Evolutionary conservation across 2,888 invertebrate genomes (phyloP), one percentile per base, ranked within the genome.

Genomic region (Pilophorus perplexus): DNA sequence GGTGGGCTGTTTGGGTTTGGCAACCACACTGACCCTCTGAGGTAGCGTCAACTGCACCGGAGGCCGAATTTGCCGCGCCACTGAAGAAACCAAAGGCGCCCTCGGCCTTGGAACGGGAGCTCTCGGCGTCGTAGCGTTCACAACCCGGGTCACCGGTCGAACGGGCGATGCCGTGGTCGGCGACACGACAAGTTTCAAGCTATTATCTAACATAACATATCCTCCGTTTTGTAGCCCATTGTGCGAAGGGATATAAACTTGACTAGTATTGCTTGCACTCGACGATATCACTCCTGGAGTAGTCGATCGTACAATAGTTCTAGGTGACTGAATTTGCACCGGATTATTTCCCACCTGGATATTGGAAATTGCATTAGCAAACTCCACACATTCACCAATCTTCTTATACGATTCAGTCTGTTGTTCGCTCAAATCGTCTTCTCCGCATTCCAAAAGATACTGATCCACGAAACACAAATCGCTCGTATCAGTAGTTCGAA

Each of bases 201-300:
- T 62, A 12, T 46, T 46, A 40, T 62, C 62, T 8, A 62, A 44
- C 12, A 62, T 33, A n/a, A 62, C 48, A 33, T 25, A 62, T 4
- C 28, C 46, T 3, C 62, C 62, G 28, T 62, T 62, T n/a, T 44
- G 46, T 16, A 33, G n/a, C 27, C 62, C 62, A 40, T 62, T 62
- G n/a, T 23, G 44, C 14, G 62, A 10, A 12, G 46, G 22, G n/a
- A 62, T 27, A 2, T 33, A 6, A 20, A 62, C 2, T 16, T 44
- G 62, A 28, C 22, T 44, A 18, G 62, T 20, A 33, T 14, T 37
- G 6, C 20, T 20, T 8, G 48, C 16, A 18, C 5, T 12, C 1
- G 52, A n/a, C 33, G 23, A 20, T 10, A n/a, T 14, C 4, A 14
- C 42, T 18, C 18, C 37, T 6, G 55, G 38, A 25, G 52, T 6